These are phyloP conservation scores for Anoura caudifer DNA, from an alignment of 2,113 vertebrate genomes.

Conservation along the genomic window DNA sequence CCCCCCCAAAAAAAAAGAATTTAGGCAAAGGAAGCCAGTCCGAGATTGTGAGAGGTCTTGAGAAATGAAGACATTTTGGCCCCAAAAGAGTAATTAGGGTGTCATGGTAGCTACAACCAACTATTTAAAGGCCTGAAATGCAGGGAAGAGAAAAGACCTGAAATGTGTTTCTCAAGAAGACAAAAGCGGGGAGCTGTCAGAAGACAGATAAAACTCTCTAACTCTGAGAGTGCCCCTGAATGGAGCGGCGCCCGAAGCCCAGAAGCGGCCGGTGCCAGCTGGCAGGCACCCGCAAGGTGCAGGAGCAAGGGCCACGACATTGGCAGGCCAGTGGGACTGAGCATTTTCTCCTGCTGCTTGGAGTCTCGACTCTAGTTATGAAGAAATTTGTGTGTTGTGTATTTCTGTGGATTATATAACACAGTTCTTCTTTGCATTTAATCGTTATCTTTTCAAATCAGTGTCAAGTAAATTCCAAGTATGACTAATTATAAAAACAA, in stretches of 20 bases:
- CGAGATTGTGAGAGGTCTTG: background rate
- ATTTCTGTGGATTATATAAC: background rate
- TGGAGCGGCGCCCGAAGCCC: background rate
- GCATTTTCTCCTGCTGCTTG: background rate
- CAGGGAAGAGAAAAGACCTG: background rate
- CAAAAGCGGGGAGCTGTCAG: background rate
- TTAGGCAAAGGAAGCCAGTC: background rate
- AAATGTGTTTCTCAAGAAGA: background rate
- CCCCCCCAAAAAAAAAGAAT: background rate
- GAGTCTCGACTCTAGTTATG: background rate
- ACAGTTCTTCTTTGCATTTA: slow-evolving; percentile 23
- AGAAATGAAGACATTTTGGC: background rate
- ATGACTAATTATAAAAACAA: slow-evolving; percentile 58
- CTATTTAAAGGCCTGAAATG: background rate
- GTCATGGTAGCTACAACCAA: background rate
- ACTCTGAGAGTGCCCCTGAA: background rate
- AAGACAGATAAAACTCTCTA: background rate
- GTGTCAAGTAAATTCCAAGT: slow-evolving; percentile 20
- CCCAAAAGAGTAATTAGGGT: background rate
- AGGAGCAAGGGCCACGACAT: background rate
- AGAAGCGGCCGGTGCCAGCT: background rate
- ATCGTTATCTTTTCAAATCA: slow-evolving; percentile 27
- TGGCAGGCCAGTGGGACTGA: background rate
- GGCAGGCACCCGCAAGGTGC: rapidly evolving
- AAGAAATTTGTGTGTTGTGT: background rate